Evolutionary conservation across 2,113 vertebrate genomes (phyloP), one percentile per base, ranked within the genome.

Genomic region (Poeciliopsis turrubarensis): DNA sequence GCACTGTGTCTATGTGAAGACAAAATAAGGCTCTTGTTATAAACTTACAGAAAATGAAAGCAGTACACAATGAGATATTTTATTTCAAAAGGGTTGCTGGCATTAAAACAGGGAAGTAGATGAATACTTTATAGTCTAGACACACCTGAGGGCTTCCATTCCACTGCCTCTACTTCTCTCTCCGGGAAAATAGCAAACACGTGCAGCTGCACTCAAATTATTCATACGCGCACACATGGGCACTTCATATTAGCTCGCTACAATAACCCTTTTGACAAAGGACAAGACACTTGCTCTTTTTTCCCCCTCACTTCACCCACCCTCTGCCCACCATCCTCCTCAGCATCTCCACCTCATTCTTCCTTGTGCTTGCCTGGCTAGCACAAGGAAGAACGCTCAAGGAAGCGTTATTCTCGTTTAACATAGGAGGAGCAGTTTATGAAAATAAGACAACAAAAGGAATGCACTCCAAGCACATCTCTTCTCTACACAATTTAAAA

Each of bases 191-290:
- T 26, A 34, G 68, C 81, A 60, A 79, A 68, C 73, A 84, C 57
- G 31, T 86, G 81, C 90, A 92, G 90, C 88, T 91, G 90, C 66
- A 71, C 47, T 80, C 79, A 72, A 84, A 91, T 91, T 89, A 90
- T 87, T 89, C 83, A 87, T 65, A 75, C 26, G 0, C 12, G 15
- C 73, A 65, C 60, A 30, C 27, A 22, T 60, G 26, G 41, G 60
- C 68, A 73, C 76, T 82, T 88, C 67, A 81, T 89, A 87, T 92
- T 93, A 91, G 81, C 87, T 83, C 68, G 86, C 82, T 84, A 90
- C 86, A 87, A 78, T 84, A 65, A 84, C 65, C 82, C 89, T 78
- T 91, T 89, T 89, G 83, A 92, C 84, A 86, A 80, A 71, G 68
- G 68, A 83, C 74, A 72, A 86, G 73, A 90, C 86, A 92, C 84